These are phyloP conservation scores for Dermatophagoides farinae DNA, from an alignment of 1,140 invertebrate species.

Conservation along the genomic window DNA sequence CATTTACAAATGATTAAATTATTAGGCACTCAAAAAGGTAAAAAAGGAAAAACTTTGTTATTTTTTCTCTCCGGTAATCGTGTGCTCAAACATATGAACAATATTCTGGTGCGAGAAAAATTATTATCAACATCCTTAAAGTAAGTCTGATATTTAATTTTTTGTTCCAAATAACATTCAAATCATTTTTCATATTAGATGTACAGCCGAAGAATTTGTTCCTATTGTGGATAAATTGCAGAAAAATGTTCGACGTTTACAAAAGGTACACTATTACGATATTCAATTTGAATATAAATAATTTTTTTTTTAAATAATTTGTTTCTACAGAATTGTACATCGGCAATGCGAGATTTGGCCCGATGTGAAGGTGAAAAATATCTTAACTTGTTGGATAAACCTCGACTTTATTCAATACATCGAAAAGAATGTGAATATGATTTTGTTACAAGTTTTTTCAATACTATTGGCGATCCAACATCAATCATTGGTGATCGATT, in stretches of 20 bases:
- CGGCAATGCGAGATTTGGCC: neutral
- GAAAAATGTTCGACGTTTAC: neutral
- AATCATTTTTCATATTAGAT: neutral
- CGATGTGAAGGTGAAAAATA: slow-evolving; percentile 3
- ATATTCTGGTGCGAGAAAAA: slow-evolving; percentile 23
- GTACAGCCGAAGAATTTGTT: slow-evolving; percentile 1
- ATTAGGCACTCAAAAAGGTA: slow-evolving; percentile 25
- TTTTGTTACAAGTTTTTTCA: slow-evolving; percentile 7
- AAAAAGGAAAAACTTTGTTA: slow-evolving; percentile 26
- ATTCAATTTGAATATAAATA: neutral
- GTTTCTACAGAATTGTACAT: slow-evolving; percentile 3
- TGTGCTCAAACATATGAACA: slow-evolving; percentile 23
- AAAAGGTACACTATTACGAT: neutral
- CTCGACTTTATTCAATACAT: neutral
- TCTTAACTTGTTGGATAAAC: neutral
- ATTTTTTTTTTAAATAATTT: neutral
- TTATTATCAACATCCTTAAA: slow-evolving; percentile 23
- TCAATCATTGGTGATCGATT: neutral
- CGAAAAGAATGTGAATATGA: slow-evolving; percentile 10
- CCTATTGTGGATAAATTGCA: slow-evolving; percentile 4
- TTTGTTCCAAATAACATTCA: neutral
- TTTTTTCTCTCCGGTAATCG: slow-evolving; percentile 25
- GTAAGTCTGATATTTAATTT: slow-evolving; percentile 17
- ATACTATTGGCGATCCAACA: neutral
- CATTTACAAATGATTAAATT: slow-evolving; percentile 27